Percentiles rank a stretch among this genome's conserved stretches.
phyloP scores from a whole-genome alignment of 2,888 invertebrate species.

The Mesopsocus fuscifrons region DNA sequence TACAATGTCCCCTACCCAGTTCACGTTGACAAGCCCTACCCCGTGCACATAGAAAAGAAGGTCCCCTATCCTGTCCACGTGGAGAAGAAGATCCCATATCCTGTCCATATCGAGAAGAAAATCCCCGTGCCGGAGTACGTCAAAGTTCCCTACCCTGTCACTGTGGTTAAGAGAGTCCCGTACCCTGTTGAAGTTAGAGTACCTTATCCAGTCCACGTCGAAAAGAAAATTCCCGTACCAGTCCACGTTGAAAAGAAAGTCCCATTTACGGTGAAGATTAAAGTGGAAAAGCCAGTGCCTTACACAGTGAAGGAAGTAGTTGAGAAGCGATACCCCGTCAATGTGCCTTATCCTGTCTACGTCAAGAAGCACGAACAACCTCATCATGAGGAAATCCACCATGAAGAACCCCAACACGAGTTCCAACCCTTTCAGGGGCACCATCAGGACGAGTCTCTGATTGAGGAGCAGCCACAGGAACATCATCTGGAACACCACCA shows the following conservation, averaged over 20 bases:
- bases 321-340: neutral
- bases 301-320: neutral
- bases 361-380: neutral
- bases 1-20: neutral
- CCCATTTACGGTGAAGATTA: neutral
- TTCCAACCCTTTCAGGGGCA: neutral
- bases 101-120: neutral
- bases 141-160: neutral
- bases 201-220: slow-evolving; percentile 6
- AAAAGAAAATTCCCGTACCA: neutral
- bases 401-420: neutral
- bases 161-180: slow-evolving; percentile 5
- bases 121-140: neutral
- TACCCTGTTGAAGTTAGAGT: slow-evolving; percentile 2
- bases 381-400: neutral
- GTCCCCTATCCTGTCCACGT: neutral
- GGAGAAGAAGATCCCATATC: slow-evolving; percentile 1
- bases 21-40: neutral
- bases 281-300: neutral
- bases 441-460: neutral
- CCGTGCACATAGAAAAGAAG: neutral
- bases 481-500: too few relatives aligned
- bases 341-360: neutral
- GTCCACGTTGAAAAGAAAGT: neutral
- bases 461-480: too few relatives aligned